Evolutionary conservation across 2,113 vertebrate species (phyloP).

Genomic region (Spizaetus ornatus): DNA sequence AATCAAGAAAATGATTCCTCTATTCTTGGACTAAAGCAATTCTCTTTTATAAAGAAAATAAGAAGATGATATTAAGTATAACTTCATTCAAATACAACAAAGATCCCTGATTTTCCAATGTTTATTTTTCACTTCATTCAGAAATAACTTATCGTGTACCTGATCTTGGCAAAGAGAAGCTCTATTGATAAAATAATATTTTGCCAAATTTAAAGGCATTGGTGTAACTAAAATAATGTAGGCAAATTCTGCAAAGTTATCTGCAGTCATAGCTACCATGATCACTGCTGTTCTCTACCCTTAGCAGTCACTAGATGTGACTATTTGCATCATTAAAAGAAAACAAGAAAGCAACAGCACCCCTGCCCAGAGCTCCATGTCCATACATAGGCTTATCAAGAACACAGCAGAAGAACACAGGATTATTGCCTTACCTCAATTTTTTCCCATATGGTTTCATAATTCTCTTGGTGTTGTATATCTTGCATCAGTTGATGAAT

Average conservation of each 20-base stretch:
- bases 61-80: neutral
- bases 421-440: slow-evolving; percentile 83
- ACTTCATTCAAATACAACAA: neutral
- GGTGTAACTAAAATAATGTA: neutral
- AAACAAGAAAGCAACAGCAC: neutral
- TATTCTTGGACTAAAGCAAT: neutral
- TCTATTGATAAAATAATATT: neutral
- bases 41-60: neutral
- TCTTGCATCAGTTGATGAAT: slow-evolving; percentile 88
- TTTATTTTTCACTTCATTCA: neutral
- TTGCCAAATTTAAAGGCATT: neutral
- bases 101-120: neutral
- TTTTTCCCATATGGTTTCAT: slow-evolving; percentile 87
- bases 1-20: neutral
- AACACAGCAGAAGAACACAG: neutral
- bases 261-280: neutral
- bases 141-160: neutral
- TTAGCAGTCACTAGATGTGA: neutral
- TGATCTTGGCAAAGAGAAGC: neutral
- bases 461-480: slow-evolving; percentile 86
- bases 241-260: neutral
- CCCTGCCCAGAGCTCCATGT: neutral
- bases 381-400: neutral
- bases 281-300: neutral
- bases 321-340: neutral